A percentile compares a stretch with the other conserved stretches of the same genome.
Evolutionary conservation across 2,797 vertebrate species (phyloP).

Genomic region (Cirrhinus mrigala): DNA sequence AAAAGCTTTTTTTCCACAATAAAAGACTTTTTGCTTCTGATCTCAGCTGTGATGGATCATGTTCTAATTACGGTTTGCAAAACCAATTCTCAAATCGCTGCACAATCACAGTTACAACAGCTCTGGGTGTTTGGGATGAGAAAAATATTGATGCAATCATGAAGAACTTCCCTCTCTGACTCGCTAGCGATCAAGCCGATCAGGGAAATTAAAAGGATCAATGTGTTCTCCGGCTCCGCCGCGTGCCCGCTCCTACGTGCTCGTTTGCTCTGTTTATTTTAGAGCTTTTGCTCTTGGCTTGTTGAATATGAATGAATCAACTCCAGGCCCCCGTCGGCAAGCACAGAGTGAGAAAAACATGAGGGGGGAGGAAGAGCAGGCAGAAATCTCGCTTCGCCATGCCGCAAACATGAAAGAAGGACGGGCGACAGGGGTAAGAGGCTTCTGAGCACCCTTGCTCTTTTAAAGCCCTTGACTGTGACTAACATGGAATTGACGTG

Average conservation of each 20-base stretch:
- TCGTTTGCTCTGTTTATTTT: constrained; percentile 37
- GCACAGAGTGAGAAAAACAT: constrained; percentile 7
- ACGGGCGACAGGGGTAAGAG: constrained; percentile 13
- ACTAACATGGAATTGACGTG: constrained; percentile 32
- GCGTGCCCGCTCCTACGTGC: background rate
- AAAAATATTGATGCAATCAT: constrained; percentile 30
- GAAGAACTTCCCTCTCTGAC: constrained; percentile 20
- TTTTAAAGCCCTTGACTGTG: constrained; percentile 40
- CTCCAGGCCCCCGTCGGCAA: background rate
- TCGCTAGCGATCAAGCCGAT: constrained; percentile 40
- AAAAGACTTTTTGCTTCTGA: constrained; percentile 28
- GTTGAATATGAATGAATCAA: constrained; percentile 40
- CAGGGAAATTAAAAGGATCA: constrained; percentile 51
- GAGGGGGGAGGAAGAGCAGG: background rate
- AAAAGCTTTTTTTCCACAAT: background rate
- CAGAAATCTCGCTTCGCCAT: constrained; percentile 24
- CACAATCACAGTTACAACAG: constrained; percentile 44
- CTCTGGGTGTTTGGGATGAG: constrained; percentile 42
- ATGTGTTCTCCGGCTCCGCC: constrained; percentile 18
- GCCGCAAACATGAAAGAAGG: constrained; percentile 41
- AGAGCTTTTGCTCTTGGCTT: constrained; percentile 21
- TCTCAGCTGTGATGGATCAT: constrained; percentile 24
- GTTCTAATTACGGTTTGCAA: constrained; percentile 19
- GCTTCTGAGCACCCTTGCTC: constrained; percentile 26
- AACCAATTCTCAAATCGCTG: constrained; percentile 23